These are phyloP conservation scores for Gymnopithys bicolor DNA, from an alignment of 2,797 vertebrate species.

Conservation along the genomic window DNA sequence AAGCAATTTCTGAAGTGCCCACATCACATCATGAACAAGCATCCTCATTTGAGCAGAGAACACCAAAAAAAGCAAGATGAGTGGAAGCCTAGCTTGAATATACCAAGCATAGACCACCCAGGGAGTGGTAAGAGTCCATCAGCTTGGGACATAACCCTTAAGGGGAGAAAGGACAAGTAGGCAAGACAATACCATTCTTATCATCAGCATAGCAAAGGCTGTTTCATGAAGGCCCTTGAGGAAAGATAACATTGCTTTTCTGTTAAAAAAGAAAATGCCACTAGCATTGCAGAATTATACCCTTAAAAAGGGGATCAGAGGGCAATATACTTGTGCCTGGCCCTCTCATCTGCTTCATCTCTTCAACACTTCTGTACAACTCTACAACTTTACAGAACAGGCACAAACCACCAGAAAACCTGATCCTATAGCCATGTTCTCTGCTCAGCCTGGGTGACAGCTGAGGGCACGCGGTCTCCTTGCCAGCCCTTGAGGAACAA, in stretches of 20 bases:
- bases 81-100: background rate
- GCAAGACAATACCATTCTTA: background rate
- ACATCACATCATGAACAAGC: background rate
- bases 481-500: background rate
- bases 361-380: background rate
- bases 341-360: background rate
- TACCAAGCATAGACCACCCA: fast-evolving
- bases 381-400: background rate
- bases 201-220: background rate
- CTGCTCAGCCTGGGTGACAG: background rate
- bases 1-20: background rate
- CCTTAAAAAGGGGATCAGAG: background rate
- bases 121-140: background rate
- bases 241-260: background rate
- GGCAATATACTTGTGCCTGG: background rate
- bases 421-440: background rate
- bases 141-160: background rate
- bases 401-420: background rate
- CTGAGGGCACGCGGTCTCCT: fast-evolving
- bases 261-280: background rate
- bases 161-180: background rate
- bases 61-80: background rate
- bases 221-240: background rate
- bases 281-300: background rate
- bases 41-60: background rate